Base-by-base conservation (phyloP, 92 coral and sea anemone genomes). In the Isaurus tuberculatus region DNA sequence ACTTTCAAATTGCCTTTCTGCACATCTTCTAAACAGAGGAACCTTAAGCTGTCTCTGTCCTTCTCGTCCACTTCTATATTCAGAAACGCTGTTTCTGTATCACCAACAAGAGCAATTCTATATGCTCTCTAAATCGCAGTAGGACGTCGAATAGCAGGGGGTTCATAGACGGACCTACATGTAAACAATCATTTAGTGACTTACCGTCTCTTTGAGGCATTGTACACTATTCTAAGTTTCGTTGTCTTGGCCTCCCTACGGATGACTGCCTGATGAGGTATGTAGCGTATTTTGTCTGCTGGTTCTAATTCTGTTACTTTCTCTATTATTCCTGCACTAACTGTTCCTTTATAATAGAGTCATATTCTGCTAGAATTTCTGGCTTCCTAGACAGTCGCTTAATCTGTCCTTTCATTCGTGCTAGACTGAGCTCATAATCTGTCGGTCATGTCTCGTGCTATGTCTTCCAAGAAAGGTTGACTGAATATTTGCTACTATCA, bases 131-230 rank as follows among this genome's bases (percentile, higher is more conserved):
- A 77, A 77, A 77, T 34, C 72, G 36, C 37, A 77, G 15, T 26
- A 77, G 70, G 30, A 77, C 64, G 27, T 55, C 70, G 22, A 48
- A 77, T n/a, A 77, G 43, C 44, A 74, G 53, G 13, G 81, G 81
- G 65, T 60, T 75, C 19, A 75, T 37, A 48, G 81, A 75, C 28
- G 81, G 81, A 23, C 69, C 81, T 11, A 75, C 81, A 75, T 75
- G 71, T 4, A 74, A 63, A 65, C 53, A 46, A 46, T 46, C 19
- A 40, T 40, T 40, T 40, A 46, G 17, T 46, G 53, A 46, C 53
- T 46, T 46, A 46, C 53, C 0, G n/a, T 46, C 53, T 46, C 53
- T 46, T 46, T 46, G 53, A 46, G 53, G 53, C 53, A 19, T 46
- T 19, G 1, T 46, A 46, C n/a, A n/a, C n/a, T n/a, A n/a, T n/a